Evolutionary conservation across 2,113 vertebrate genomes (phyloP).

Genomic region (Nematolebias whitei): DNA sequence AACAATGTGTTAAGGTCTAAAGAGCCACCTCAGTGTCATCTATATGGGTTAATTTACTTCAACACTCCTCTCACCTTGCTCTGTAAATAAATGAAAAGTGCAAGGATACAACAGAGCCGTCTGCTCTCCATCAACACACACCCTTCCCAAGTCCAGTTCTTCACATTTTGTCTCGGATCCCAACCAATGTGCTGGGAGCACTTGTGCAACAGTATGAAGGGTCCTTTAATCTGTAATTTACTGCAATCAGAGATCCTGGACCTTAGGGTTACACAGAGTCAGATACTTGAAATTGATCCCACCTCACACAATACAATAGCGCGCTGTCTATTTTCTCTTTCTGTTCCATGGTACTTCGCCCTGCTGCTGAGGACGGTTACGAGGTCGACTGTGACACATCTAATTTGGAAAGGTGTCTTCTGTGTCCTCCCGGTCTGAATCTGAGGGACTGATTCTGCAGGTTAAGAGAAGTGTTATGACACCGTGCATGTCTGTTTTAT

Average conservation of each 20-base stretch:
- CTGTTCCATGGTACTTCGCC: not conserved
- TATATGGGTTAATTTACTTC: constrained; percentile 16
- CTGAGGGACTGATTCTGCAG: constrained; percentile 9
- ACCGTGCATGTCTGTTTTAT: constrained; percentile 6
- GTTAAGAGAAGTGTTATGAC: constrained; percentile 11
- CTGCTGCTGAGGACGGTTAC: constrained; percentile 18
- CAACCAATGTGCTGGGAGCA: constrained; percentile 23
- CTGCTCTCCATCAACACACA: constrained; percentile 2
- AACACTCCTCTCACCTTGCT: constrained; percentile 9
- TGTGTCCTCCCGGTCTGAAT: not conserved
- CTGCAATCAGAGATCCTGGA: constrained; percentile 68
- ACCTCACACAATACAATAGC: constrained; percentile 17
- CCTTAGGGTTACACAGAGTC: constrained; percentile 57
- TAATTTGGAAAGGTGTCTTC: constrained; percentile 22
- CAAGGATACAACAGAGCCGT: not conserved
- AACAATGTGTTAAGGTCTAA: not conserved
- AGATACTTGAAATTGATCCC: constrained; percentile 58
- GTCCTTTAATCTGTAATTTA: constrained; percentile 66
- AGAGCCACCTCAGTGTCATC: constrained; percentile 1
- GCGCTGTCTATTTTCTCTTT: constrained; percentile 30
- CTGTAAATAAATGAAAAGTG: constrained; percentile 31
- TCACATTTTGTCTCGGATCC: constrained; percentile 43
- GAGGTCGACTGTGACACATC: constrained; percentile 20
- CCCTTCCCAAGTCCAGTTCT: not conserved
- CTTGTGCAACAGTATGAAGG: constrained; percentile 59